Conservation (phyloP, 2,888 invertebrate genomes). For the Hirtodrosophila trivittata region DNA sequence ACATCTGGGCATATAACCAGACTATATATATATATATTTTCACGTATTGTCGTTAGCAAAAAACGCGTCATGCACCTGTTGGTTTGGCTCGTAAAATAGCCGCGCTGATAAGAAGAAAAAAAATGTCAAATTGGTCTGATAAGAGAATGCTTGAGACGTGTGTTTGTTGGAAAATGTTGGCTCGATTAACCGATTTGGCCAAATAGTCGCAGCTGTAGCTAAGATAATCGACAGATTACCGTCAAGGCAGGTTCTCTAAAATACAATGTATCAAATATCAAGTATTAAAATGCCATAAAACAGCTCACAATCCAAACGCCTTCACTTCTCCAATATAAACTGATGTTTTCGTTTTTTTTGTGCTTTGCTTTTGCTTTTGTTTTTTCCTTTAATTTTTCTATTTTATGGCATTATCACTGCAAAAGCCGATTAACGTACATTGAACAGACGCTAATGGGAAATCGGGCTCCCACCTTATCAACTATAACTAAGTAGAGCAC, state of each 20-base stretch:
- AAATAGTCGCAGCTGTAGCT: constrained; percentile 14
- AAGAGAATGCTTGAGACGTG: constrained; percentile 13
- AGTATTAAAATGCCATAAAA: constrained; percentile 9
- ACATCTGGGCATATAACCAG: constrained; percentile 25
- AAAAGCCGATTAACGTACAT: constrained; percentile 48
- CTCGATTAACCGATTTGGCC: constrained; percentile 26
- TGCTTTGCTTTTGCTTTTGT: too few relatives aligned
- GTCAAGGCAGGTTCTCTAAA: constrained; percentile 5
- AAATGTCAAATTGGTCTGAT: constrained; percentile 15
- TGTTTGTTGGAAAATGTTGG: constrained; percentile 6
- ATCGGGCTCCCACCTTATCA: constrained; percentile 42
- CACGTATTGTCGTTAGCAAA: not conserved
- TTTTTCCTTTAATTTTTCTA: too few relatives aligned
- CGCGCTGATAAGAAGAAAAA: constrained; percentile 26
- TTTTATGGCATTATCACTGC: constrained; percentile 54
- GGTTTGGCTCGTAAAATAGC: constrained; percentile 29
- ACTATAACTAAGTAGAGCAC: constrained; percentile 7
- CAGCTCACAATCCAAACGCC: constrained; percentile 1
- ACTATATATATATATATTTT: not conserved
- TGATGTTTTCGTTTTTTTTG: too few relatives aligned
- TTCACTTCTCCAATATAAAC: constrained; percentile 1
- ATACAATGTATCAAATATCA: constrained; percentile 25
- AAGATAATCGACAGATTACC: constrained; percentile 45
- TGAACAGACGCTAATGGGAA: constrained; percentile 28
- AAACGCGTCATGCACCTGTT: constrained; percentile 39